These are phyloP conservation scores for Gymnorhina tibicen DNA, from an alignment of 2,113 vertebrate genomes.

Conservation along the genomic window DNA sequence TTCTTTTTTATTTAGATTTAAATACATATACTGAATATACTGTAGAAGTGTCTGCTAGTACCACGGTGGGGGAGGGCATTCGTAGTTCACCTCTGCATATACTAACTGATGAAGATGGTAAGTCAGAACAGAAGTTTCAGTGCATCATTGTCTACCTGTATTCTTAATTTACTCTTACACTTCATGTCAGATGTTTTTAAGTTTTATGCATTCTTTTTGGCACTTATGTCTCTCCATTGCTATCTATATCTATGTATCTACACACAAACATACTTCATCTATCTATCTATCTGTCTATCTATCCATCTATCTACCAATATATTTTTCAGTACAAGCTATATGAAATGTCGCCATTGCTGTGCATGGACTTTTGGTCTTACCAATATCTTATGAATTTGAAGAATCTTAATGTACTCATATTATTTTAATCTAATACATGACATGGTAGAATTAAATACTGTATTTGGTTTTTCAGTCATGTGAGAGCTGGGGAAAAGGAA, in stretches of 20 bases:
- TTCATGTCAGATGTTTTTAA: background rate
- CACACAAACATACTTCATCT: background rate
- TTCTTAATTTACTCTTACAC: background rate
- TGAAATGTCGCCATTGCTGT: background rate
- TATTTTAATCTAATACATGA: background rate
- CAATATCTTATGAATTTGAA: background rate
- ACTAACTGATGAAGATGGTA: constrained; percentile 79
- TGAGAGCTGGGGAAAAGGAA: background rate
- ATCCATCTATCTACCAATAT: background rate
- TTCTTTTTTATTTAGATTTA: constrained; percentile 63
- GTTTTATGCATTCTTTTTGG: background rate
- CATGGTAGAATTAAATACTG: background rate
- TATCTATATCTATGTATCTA: background rate
- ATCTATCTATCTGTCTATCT: background rate
- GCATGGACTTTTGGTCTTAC: background rate
- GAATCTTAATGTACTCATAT: background rate
- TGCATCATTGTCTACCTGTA: background rate
- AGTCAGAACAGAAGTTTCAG: background rate
- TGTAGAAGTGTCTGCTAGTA: constrained; percentile 76
- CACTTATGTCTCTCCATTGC: background rate
- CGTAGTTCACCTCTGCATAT: constrained; percentile 62
- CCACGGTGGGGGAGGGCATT: constrained; percentile 71
- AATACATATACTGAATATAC: constrained; percentile 74
- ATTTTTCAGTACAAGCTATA: background rate
- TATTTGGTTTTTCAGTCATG: background rate